Conservation (phyloP, 2,888 invertebrate genomes). For the Chrysolina haemoptera region DNA sequence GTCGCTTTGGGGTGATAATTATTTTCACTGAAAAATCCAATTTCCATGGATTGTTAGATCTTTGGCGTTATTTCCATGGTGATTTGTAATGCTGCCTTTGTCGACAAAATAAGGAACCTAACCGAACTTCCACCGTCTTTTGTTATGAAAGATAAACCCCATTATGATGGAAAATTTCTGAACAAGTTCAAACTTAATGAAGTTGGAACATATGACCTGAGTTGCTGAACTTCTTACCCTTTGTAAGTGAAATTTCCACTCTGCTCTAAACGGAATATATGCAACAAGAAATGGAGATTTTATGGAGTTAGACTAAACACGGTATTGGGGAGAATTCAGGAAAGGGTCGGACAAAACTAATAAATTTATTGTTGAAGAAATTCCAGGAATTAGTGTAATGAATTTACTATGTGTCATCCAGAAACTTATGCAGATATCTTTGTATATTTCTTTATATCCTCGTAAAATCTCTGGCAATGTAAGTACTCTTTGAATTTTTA, state of each 20-base stretch:
- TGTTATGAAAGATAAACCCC: constrained; percentile 63
- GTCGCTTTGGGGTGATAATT: constrained; percentile 44
- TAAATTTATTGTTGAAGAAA: neutral
- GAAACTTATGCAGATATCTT: neutral
- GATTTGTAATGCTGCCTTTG: constrained; percentile 53
- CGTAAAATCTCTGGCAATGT: too few relatives aligned
- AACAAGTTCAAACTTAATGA: constrained; percentile 60
- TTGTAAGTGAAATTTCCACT: constrained; percentile 33
- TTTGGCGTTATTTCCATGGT: constrained; percentile 46
- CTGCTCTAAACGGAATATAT: constrained; percentile 18
- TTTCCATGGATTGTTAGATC: constrained; percentile 50
- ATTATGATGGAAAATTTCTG: constrained; percentile 61
- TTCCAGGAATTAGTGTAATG: neutral
- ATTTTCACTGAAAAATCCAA: constrained; percentile 51
- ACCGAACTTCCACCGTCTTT: constrained; percentile 62
- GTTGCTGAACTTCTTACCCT: constrained; percentile 34
- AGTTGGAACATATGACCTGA: constrained; percentile 52
- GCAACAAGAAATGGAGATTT: constrained; percentile 20
- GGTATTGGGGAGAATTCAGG: too few relatives aligned
- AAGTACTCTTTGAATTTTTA: too few relatives aligned
- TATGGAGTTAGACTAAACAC: neutral
- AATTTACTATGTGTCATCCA: neutral
- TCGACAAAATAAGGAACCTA: constrained; percentile 51
- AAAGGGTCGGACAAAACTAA: neutral
- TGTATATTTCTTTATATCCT: too few relatives aligned